A percentile compares a stretch with the other conserved stretches of the same genome.
phyloP scores from a whole-genome alignment of 2,113 vertebrate genomes.

The Tonatia bakeri region DNA sequence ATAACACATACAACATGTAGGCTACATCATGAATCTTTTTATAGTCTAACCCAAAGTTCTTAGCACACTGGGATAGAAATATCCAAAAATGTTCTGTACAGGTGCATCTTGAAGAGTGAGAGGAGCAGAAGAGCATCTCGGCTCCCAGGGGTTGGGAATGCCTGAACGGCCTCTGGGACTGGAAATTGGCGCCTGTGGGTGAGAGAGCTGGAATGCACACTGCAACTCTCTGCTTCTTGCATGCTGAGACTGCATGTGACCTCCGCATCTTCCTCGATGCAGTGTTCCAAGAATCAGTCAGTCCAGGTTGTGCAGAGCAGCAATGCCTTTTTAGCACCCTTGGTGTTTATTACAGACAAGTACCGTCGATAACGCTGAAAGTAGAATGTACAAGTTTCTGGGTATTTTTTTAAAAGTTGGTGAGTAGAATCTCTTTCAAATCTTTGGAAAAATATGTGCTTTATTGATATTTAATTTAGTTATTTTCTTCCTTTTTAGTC shows the following conservation, averaged over 20 bases:
- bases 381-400: not conserved
- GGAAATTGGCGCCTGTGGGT: not conserved
- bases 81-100: not conserved
- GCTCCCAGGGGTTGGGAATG: not conserved
- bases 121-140: not conserved
- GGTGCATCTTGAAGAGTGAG: not conserved
- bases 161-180: not conserved
- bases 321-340: not conserved
- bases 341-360: not conserved
- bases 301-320: not conserved
- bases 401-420: not conserved
- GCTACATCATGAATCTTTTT: not conserved
- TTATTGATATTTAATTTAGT: not conserved
- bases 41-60: not conserved
- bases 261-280: not conserved
- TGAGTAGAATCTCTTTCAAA: not conserved
- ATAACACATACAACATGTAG: not conserved
- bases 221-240: not conserved
- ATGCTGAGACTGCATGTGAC: accelerated
- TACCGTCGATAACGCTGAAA: not conserved
- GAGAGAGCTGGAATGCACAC: not conserved
- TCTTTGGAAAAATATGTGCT: not conserved
- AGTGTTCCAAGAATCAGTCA: not conserved
- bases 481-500: not conserved
- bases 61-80: not conserved